Conservation (phyloP, 1,140 invertebrate genomes). For the Adoxophyes honmai region DNA sequence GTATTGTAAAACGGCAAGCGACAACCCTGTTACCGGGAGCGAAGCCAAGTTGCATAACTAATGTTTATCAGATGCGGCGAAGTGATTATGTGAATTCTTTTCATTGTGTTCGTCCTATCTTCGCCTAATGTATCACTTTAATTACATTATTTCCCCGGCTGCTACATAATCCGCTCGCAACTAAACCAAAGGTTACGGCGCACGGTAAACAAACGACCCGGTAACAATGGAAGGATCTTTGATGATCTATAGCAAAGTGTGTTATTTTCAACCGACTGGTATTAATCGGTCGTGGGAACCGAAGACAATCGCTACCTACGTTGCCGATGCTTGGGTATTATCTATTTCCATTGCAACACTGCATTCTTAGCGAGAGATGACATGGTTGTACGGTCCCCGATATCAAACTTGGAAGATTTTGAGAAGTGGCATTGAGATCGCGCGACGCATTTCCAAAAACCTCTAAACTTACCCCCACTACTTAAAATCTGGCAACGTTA, state of each 20-base stretch:
- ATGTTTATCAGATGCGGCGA: conserved; percentile 30
- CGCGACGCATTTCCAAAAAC: no score
- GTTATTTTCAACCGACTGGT: neutral
- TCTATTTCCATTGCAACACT: neutral
- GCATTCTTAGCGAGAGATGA: no score
- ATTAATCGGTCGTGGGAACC: conserved; percentile 1
- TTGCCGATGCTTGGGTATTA: neutral
- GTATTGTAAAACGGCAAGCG: neutral
- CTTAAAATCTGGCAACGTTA: no score
- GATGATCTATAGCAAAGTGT: neutral
- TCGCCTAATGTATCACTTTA: conserved; percentile 3
- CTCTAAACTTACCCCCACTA: no score
- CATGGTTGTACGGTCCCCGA: no score
- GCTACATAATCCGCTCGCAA: conserved; percentile 1
- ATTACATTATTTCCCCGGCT: neutral
- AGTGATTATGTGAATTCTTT: conserved; percentile 34
- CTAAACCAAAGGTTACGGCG: conserved; percentile 7
- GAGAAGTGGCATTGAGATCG: no score
- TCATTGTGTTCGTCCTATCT: conserved; percentile 23
- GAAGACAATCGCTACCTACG: neutral
- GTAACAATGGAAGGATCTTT: conserved; percentile 8
- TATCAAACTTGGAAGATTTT: no score
- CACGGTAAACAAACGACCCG: neutral
- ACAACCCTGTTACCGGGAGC: neutral
- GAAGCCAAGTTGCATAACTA: conserved; percentile 20